Percentiles rank a stretch among this genome's conserved stretches.
phyloP scores from a whole-genome alignment of 1,140 invertebrate genomes.

The Drosophila pseudoobscura region DNA sequence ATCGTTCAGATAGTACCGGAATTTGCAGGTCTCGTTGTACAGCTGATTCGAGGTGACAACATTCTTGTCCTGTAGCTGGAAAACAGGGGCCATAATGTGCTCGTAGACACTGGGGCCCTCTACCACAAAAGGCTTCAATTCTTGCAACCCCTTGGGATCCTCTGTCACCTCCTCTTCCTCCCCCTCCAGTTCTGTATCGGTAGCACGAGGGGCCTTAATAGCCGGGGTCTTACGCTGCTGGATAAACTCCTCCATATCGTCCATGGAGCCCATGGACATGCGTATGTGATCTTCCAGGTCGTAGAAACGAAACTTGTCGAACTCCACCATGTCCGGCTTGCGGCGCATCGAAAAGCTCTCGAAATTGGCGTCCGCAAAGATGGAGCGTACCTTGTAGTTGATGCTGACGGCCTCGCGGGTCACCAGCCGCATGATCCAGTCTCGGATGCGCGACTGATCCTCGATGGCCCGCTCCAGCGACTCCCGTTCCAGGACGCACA shows the following conservation, averaged over 20 bases:
- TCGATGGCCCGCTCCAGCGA: conserved; percentile 77
- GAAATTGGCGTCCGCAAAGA: conserved; percentile 77
- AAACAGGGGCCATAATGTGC: conserved; percentile 78
- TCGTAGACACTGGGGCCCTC: conserved; percentile 82
- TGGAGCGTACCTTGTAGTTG: conserved; percentile 83
- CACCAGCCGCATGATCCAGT: conserved; percentile 83
- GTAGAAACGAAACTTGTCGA: conserved; percentile 74
- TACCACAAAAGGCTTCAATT: conserved; percentile 48
- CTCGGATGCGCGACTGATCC: conserved; percentile 75
- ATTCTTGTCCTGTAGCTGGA: conserved; percentile 82
- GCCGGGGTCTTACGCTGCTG: not conserved
- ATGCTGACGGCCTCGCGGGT: conserved; percentile 80
- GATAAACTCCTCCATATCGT: conserved; percentile 29
- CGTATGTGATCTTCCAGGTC: conserved; percentile 63
- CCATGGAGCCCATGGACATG: conserved; percentile 46
- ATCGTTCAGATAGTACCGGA: conserved; percentile 72
- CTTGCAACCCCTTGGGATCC: conserved; percentile 2
- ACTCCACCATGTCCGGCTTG: conserved; percentile 29
- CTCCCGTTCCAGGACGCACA: conserved; percentile 73
- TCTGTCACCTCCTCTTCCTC: not conserved
- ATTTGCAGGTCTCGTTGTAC: conserved; percentile 67
- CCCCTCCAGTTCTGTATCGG: conserved; percentile 1
- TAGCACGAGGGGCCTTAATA: conserved; percentile 6
- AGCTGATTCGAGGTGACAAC: conserved; percentile 83
- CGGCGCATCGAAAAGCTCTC: conserved; percentile 82